Percentiles rank a stretch among this genome's conserved stretches.
phyloP scores from a whole-genome alignment of 2,888 invertebrate species.

The Orgyia antiqua region DNA sequence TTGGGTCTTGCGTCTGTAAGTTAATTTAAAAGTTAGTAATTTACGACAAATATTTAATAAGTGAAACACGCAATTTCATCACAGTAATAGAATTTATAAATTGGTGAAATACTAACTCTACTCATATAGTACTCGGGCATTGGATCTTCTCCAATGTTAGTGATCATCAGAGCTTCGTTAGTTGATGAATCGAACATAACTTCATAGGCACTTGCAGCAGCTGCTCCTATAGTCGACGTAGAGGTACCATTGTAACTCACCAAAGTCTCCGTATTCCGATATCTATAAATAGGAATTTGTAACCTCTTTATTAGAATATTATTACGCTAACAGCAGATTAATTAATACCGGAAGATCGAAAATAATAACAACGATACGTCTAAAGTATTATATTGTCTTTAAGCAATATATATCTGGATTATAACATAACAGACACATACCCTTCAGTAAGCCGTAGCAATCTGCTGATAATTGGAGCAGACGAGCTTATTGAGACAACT shows the following conservation, averaged over 20 bases:
- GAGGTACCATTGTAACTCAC: conserved; percentile 43
- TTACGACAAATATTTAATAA: too few relatives aligned
- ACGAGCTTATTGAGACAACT: conserved; percentile 46
- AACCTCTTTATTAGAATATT: background rate
- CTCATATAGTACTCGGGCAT: conserved; percentile 58
- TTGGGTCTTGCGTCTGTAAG: conserved; percentile 34
- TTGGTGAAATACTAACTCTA: conserved; percentile 46
- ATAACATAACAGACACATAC: too few relatives aligned
- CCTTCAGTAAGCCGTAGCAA: conserved; percentile 67
- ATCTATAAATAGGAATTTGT: conserved; percentile 35
- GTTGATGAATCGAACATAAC: conserved; percentile 32
- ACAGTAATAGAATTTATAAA: too few relatives aligned
- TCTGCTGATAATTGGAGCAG: conserved; percentile 72
- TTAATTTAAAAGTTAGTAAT: background rate
- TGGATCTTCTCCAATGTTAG: conserved; percentile 28
- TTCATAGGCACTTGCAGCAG: conserved; percentile 44
- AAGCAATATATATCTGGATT: too few relatives aligned
- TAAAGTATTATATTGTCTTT: too few relatives aligned
- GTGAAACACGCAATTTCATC: too few relatives aligned
- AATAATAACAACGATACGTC: background rate
- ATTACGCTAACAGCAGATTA: background rate
- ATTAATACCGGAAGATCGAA: background rate
- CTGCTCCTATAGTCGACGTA: conserved; percentile 38
- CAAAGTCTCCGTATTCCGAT: conserved; percentile 51
- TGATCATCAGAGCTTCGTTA: conserved; percentile 38